Evolutionary conservation across 2,113 vertebrate species (phyloP), one percentile per base, ranked within the genome.

Genomic region (Coptodon rendalli): DNA sequence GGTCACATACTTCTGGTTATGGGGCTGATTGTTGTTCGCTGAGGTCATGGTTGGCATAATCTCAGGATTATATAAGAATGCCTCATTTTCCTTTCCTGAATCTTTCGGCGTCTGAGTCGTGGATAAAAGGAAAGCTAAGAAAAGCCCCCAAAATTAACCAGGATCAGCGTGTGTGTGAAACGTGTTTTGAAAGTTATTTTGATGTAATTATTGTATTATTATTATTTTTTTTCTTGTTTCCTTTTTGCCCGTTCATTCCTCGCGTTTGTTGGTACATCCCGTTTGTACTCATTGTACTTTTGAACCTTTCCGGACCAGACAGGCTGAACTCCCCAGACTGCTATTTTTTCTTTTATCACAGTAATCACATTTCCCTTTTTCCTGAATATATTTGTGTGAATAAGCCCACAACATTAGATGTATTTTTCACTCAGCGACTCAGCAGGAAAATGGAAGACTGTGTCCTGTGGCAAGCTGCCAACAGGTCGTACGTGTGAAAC

Each of bases 11-110:
- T 94, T 87, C 13, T 83, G 86, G 88, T 91, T 89, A 88, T 68
- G 89, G 82, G 90, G 86, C 84, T 54, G 89, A 91, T 90, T 93
- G 83, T 61, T 92, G 73, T 85, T 68, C n/a, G 16, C 81, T 95
- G 92, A 94, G 85, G 86, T 94, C 91, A 94, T 89, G 45, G 83
- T 91, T 92, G 94, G 88, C 90, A 88, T 91, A 88, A 84, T 92
- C n/a, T 59, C 88, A 83, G 68, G 89, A 88, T 95, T 95, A 92
- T 85, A 82, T 89, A 90, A 93, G 89, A 88, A 89, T 59, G 85
- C 71, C 87, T 87, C 22, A 53, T 87, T 89, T 90, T 92, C 83
- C 81, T 85, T 57, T 8, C 17, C 38, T 24, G 54, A 31, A 56
- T 54, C 80, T 34, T 73, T 53, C 12, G 2, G 4, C 76, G 76